A percentile compares a stretch with the other conserved stretches of the same genome.
Conservation (phyloP, 2,888 invertebrate genomes). For the Crematogaster levior region DNA sequence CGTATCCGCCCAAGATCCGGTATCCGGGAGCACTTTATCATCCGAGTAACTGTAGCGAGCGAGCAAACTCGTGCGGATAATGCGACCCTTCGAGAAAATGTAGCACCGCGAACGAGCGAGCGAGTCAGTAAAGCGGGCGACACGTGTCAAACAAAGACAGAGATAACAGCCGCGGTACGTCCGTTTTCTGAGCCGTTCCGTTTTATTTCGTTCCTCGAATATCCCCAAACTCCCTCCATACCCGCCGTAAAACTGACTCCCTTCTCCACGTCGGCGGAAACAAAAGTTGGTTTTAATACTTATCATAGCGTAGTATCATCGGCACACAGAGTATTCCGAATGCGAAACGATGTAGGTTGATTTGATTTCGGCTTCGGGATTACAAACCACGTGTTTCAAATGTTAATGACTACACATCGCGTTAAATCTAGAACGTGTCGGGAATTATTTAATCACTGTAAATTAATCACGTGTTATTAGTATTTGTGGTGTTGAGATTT, state of each 20-base stretch:
- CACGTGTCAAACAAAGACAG: slow-evolving; percentile 37
- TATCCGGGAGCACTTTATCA: slow-evolving; percentile 69
- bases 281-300: slow-evolving; percentile 78
- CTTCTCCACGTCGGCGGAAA: slow-evolving; percentile 52
- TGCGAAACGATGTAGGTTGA: neutral
- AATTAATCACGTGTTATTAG: slow-evolving; percentile 17
- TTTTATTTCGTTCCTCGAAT: slow-evolving; percentile 64
- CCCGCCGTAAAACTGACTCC: slow-evolving; percentile 19
- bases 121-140: slow-evolving; percentile 38
- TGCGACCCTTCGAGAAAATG: slow-evolving; percentile 69
- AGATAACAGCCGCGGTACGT: slow-evolving; percentile 60
- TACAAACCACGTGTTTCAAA: slow-evolving; percentile 13
- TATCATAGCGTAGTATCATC: slow-evolving; percentile 70
- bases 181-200: slow-evolving; percentile 61
- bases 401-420: slow-evolving; percentile 13
- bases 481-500: slow-evolving; percentile 17
- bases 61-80: slow-evolving; percentile 70
- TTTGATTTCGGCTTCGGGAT: slow-evolving; percentile 26
- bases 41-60: slow-evolving; percentile 63
- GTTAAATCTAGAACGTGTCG: neutral
- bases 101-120: slow-evolving; percentile 49
- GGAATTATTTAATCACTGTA: slow-evolving; percentile 20
- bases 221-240: slow-evolving; percentile 4
- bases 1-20: slow-evolving; percentile 56
- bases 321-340: slow-evolving; percentile 13